Evolutionary conservation across 2,113 vertebrate genomes (phyloP).

Genomic region (Spilogale gracilis): DNA sequence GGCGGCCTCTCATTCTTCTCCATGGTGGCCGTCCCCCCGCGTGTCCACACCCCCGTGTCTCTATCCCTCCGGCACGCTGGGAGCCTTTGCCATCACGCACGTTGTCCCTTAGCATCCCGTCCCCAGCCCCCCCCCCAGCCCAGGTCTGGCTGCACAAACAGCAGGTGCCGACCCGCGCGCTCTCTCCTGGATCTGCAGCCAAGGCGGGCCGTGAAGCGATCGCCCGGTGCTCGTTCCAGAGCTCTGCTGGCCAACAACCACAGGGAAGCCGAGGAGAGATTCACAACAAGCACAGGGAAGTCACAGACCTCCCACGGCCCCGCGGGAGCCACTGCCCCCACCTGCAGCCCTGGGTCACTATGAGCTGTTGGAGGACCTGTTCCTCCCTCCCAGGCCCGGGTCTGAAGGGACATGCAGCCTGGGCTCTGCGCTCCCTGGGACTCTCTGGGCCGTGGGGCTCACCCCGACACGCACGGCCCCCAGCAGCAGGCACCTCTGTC

Average conservation of each 20-base stretch:
- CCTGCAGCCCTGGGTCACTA: too few relatives aligned
- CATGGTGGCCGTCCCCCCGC: accelerated
- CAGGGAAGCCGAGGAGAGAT: not conserved
- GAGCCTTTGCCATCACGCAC: too few relatives aligned
- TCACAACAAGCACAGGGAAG: not conserved
- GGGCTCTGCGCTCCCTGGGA: not conserved
- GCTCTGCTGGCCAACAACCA: not conserved
- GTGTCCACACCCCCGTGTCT: not conserved
- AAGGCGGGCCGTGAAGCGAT: too few relatives aligned
- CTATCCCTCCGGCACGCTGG: too few relatives aligned
- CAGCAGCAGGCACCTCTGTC: not conserved
- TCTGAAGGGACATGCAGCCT: not conserved
- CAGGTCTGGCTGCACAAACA: not conserved
- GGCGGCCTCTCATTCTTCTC: not conserved
- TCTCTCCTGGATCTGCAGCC: not conserved
- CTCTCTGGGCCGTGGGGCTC: not conserved
- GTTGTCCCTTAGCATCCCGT: not conserved
- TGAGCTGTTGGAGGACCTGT: accelerated
- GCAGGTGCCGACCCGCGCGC: not conserved
- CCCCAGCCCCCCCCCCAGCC: not conserved
- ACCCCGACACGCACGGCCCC: too few relatives aligned
- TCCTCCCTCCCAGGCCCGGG: not conserved
- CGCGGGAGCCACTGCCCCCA: not conserved
- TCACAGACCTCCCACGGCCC: not conserved
- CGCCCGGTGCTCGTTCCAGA: not conserved